A percentile compares a stretch with the other conserved stretches of the same genome.
phyloP scores from a whole-genome alignment of 2,888 invertebrate genomes.

The Drosophila phalerata region DNA sequence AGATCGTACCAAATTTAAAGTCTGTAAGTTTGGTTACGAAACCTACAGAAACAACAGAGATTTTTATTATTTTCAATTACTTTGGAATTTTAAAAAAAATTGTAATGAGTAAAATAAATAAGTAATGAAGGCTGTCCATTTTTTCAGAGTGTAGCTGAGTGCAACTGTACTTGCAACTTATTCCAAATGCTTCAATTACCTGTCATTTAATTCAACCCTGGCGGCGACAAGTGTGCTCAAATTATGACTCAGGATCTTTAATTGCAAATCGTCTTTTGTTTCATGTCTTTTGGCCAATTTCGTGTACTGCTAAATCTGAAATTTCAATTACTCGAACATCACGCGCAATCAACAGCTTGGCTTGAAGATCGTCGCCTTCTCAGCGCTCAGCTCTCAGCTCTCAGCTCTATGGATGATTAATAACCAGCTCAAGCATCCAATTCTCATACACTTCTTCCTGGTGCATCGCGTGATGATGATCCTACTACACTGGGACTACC shows the following conservation, averaged over 20 bases:
- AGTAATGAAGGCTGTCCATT: too few species aligned
- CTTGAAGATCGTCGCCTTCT: conserved; percentile 34
- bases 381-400: not conserved
- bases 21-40: too few species aligned
- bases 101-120: too few species aligned
- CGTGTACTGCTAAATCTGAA: conserved; percentile 54
- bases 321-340: conserved; percentile 76
- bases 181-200: conserved; percentile 13
- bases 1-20: too few species aligned
- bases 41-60: too few species aligned
- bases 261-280: conserved; percentile 43
- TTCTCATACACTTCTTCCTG: conserved; percentile 39
- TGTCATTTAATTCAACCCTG: conserved; percentile 35
- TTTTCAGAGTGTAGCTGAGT: conserved; percentile 34
- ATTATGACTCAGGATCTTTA: conserved; percentile 61
- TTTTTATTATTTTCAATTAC: too few species aligned
- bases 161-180: conserved; percentile 22
- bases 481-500: too few species aligned
- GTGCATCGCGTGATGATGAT: conserved; percentile 63
- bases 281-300: conserved; percentile 31
- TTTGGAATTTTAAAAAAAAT: too few species aligned
- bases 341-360: conserved; percentile 75
- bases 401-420: conserved; percentile 62
- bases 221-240: conserved; percentile 74
- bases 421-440: conserved; percentile 38